phyloP scores from a whole-genome alignment of 2,888 invertebrate genomes.

The Crepidodera aurea region DNA sequence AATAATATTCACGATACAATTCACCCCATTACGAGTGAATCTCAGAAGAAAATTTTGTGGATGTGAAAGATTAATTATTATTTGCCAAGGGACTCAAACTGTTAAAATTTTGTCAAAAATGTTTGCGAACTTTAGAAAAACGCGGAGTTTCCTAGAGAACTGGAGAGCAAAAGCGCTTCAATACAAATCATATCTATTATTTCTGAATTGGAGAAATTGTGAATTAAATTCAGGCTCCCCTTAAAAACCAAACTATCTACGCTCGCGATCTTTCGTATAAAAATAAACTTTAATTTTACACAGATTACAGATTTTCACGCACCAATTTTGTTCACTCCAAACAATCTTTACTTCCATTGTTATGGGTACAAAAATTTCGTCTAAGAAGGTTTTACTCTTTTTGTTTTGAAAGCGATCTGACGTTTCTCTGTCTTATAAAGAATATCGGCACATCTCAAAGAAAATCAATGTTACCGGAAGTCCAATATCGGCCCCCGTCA shows the following conservation, averaged over 20 bases:
- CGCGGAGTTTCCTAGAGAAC: no score
- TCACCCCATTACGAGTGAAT: no score
- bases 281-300: conserved; percentile 27
- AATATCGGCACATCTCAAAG: conserved; percentile 38
- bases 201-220: no score
- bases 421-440: neutral
- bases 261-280: neutral
- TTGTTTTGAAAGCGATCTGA: neutral
- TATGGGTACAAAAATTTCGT: neutral
- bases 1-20: neutral
- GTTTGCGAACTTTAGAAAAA: no score
- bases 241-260: no score
- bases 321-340: conserved; percentile 12
- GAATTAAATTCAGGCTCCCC: no score
- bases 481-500: conserved; percentile 37
- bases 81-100: no score
- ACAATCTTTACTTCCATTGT: neutral
- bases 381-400: neutral
- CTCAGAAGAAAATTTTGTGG: no score
- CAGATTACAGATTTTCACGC: conserved; percentile 27
- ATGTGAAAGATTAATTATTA: no score
- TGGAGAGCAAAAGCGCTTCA: no score
- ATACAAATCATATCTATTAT: no score
- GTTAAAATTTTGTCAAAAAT: no score
- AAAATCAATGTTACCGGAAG: conserved; percentile 38